Base-by-base conservation (phyloP, 2,888 invertebrate species). In the Macaria notata region DNA sequence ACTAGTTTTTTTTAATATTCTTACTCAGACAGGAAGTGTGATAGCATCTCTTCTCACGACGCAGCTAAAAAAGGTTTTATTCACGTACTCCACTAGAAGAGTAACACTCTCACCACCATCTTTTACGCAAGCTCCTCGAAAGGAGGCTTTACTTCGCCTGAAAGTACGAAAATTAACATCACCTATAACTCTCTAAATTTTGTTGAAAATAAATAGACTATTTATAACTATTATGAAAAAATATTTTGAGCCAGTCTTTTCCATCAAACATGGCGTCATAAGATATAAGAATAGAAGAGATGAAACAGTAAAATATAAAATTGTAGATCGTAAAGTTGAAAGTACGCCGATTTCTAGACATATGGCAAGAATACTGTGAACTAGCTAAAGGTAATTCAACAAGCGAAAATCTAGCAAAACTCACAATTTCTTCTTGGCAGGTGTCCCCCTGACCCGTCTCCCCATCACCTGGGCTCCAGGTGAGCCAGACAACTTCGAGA, bases 131-230 rank as follows among this genome's bases (percentile, higher is more conserved):
- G 66, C 0, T 74, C 72, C 49, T 68, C 73, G 4, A 68, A 65
- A 39, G 76, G 74, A 45, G 65, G 65, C 46, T 75, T 63, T 53
- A 66, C 65, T 36, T 72, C 76, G 4, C 50, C 73, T 41, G 76
- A 74, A 70, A 75, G 76, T 75, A 19, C 19, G 19, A 19, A 19
- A 19, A 19, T 19, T 19, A 19, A 19, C 19, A 19, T 19, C 19
- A 19, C 19, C 19, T 74, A 33, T 19, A 19, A 19, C 19, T 19
- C 19, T 19, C 19, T 19, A 19, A 19, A 1, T 19, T 19, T 19
- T 19, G 1, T 19, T 19, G 19, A 19, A 19, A 19, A 19, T 1
- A 19, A 19, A 19, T 19, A n/a, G n/a, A 19, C 19, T 19, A 19
- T 19, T 19, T 19, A 19, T 19, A 19, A 19, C 19, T 19, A 19